Evolutionary conservation across 1,140 invertebrate genomes (phyloP).

Genomic region (Fopius arisanus): DNA sequence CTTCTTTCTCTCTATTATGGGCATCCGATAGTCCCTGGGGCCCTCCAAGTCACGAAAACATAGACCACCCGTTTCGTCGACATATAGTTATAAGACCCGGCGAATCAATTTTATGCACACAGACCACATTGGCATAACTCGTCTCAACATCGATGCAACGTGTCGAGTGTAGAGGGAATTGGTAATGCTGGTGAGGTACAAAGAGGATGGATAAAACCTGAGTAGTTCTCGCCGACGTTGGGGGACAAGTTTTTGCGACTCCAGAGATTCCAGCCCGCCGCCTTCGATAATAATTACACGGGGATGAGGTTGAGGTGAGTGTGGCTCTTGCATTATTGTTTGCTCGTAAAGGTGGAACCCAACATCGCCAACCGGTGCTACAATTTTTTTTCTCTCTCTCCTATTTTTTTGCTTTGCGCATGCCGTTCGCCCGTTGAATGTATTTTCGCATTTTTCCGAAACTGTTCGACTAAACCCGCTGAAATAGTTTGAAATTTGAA

Average conservation of each 20-base stretch:
- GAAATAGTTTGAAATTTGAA: too few relatives aligned
- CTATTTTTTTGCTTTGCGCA: too few relatives aligned
- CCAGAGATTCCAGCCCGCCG: not conserved
- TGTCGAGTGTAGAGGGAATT: not conserved
- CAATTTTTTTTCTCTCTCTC: too few relatives aligned
- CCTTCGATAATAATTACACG: constrained; percentile 3
- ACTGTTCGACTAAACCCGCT: too few relatives aligned
- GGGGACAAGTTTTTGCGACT: not conserved
- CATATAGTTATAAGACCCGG: not conserved
- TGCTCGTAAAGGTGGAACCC: not conserved
- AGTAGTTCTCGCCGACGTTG: not conserved
- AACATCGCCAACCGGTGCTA: not conserved
- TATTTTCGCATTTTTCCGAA: too few relatives aligned
- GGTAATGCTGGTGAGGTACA: not conserved
- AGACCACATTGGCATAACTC: not conserved
- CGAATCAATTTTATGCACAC: not conserved
- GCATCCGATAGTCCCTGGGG: not conserved
- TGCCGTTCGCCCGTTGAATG: too few relatives aligned
- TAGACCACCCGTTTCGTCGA: not conserved
- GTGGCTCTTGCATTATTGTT: not conserved
- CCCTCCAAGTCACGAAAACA: not conserved
- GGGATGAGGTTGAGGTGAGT: not conserved
- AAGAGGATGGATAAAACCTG: not conserved
- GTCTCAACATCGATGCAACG: not conserved
- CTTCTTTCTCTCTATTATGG: constrained; percentile 1